Base-by-base conservation (phyloP, 2,888 invertebrate genomes). In the Cancer borealis region DNA sequence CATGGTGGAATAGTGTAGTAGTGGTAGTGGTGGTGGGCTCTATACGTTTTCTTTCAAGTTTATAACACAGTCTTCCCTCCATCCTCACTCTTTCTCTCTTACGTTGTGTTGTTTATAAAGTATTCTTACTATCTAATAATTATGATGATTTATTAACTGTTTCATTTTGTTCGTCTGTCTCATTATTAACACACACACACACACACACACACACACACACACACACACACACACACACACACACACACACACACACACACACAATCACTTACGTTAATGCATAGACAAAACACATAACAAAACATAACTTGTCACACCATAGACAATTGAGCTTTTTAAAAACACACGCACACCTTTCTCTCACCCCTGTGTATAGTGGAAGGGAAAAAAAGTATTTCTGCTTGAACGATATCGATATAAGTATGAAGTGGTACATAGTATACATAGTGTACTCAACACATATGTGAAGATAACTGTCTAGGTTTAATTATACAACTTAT, bases 221-320 rank as follows among this genome's bases (percentile, higher is more conserved):
- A 60, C 10, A 60, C 17, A 60, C 14, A 14, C 60, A 60, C 17
- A 66, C 66, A 66, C 66, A 66, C 49, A 49, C 26, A 49, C 26
- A 90, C 26, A 90, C 26, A 90, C 54, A 91, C 39, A 91, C n/a
- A 91, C 39, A 60, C 60, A 49, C 49, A 90, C 49, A 60, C 30
- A 91, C 39, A 60, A 17, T 66, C 66, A 21, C 66, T 66, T 66
- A 66, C 5, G 1, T 88, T 21, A 6, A n/a, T 39, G 4, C 39
- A 88, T 46, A 88, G 12, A 88, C 21, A 14, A 14, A 14, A n/a
- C 49, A 47, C 47, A 88, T n/a, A n/a, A n/a, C n/a, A n/a, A n/a
- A n/a, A n/a, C n/a, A n/a, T n/a, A n/a, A n/a, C n/a, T n/a, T n/a
- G n/a, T n/a, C n/a, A n/a, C n/a, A n/a, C n/a, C n/a, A n/a, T n/a